phyloP scores from a whole-genome alignment of 2,113 vertebrate genomes.

The Rhea americana region DNA sequence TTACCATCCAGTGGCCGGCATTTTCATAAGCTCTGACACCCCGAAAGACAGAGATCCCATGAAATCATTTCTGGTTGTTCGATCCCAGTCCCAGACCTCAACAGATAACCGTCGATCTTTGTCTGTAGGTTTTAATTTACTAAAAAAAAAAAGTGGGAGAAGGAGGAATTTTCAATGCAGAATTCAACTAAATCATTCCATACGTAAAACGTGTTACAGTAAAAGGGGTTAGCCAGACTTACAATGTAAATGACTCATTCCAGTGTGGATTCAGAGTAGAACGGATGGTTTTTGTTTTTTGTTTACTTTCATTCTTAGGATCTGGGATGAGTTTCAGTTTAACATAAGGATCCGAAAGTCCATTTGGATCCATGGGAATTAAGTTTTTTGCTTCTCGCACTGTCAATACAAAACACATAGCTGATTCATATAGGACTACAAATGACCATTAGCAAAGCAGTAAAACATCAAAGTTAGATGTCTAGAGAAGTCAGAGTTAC shows the following conservation, averaged over 20 bases:
- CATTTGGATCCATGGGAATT: conserved; percentile 98
- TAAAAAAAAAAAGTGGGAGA: conserved; percentile 42
- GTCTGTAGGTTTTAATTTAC: conserved; percentile 91
- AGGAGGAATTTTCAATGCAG: background rate
- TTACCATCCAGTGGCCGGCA: conserved; percentile 89
- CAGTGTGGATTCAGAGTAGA: conserved; percentile 94
- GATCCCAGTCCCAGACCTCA: conserved; percentile 97
- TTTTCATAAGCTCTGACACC: conserved; percentile 94
- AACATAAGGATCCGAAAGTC: conserved; percentile 94
- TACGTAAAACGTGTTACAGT: background rate
- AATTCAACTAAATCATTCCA: background rate
- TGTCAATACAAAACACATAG: conserved; percentile 56
- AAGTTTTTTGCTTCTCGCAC: conserved; percentile 94
- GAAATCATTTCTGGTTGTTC: conserved; percentile 95
- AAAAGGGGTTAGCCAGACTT: conserved; percentile 63
- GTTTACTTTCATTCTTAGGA: conserved; percentile 96
- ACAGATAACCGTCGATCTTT: conserved; percentile 94
- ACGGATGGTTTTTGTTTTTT: conserved; percentile 96
- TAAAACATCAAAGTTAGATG: background rate
- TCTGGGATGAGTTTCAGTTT: conserved; percentile 98
- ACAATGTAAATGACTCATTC: conserved; percentile 95
- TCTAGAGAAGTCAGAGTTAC: background rate
- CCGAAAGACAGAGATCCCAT: conserved; percentile 98
- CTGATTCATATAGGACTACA: background rate
- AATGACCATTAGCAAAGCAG: background rate